Evolutionary conservation across 2,888 invertebrate species (phyloP), one percentile per base, ranked within the genome.

Genomic region (Conistra vaccinii): DNA sequence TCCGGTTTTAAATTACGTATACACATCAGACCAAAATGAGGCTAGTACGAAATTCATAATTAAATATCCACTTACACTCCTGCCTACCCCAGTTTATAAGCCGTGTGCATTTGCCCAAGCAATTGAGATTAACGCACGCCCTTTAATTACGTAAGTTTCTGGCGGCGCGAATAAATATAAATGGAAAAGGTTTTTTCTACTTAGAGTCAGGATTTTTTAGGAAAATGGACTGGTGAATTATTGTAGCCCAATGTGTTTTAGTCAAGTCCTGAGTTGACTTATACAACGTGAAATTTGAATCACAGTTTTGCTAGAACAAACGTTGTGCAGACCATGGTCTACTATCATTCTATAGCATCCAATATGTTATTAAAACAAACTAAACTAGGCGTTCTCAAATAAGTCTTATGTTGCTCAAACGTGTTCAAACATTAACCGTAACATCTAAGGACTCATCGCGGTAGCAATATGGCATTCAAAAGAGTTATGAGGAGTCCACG

Each of bases 91-190:
- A 68, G 66, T 57, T 83, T 79, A 78, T 81, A 84, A 85, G 76
- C 70, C 78, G 78, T 70, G 77, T 86, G 84, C 68, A 83, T 82
- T 85, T 85, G 65, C 66, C 57, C 77, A 58, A 81, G 84, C 89
- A 90, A 93, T 92, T 92, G 92, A 93, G 93, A 94, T 93, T 94
- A 93, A 94, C 91, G 90, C 83, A 73, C 73, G 84, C 84, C 89
- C 89, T 91, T 90, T 93, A 94, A 94, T 94, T 93, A 91, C 91
- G 89, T 90, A 92, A 93, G 89, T 92, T 92, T 85, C 81, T 79
- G 78, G 69, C 53, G 72, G 17, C 60, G 74, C 83, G 85, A 87
- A 90, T 89, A 89, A 89, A 90, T 88, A 91, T 87, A 87, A 89
- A 91, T 89, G 85, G 74, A 26, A 61, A 65, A 75, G 81, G 81